Percentiles rank a stretch among this genome's conserved stretches.
These are phyloP conservation scores for Steinernema feltiae DNA, from an alignment of 1,140 invertebrate genomes.

Conservation along the genomic window DNA sequence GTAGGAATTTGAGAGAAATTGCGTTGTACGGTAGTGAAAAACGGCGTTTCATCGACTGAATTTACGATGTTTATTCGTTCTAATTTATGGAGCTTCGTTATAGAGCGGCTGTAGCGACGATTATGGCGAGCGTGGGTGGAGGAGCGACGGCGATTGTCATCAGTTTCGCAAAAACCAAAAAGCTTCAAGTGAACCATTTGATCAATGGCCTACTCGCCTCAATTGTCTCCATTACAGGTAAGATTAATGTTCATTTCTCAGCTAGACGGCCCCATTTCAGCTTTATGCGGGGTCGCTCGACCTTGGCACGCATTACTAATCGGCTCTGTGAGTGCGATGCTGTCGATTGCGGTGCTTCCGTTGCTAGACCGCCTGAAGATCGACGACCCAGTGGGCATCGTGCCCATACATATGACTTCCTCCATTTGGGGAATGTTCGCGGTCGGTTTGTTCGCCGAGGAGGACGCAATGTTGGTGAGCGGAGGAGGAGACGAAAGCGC, in stretches of 20 bases:
- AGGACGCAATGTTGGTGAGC: slow-evolving; percentile 68
- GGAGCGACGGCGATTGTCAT: slow-evolving; percentile 66
- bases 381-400: slow-evolving; percentile 84
- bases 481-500: neutral
- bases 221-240: slow-evolving; percentile 77
- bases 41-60: neutral
- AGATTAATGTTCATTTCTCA: neutral
- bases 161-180: slow-evolving; percentile 66
- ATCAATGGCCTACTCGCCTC: slow-evolving; percentile 82
- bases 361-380: slow-evolving; percentile 71
- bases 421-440: slow-evolving; percentile 71
- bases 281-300: slow-evolving; percentile 77
- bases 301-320: slow-evolving; percentile 79
- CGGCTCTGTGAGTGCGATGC: slow-evolving; percentile 70
- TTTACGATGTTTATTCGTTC: neutral
- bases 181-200: slow-evolving; percentile 73
- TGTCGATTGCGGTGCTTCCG: slow-evolving; percentile 69
- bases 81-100: neutral
- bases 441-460: slow-evolving; percentile 80
- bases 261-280: slow-evolving; percentile 60
- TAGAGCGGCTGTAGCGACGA: slow-evolving; percentile 71
- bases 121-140: slow-evolving; percentile 79
- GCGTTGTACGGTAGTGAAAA: no score
- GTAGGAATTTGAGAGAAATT: slow-evolving; percentile 28
- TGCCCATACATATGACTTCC: slow-evolving; percentile 72